Evolutionary conservation across 2,113 vertebrate species (phyloP), one percentile per base, ranked within the genome.

Genomic region (Amblyornis subalaris): DNA sequence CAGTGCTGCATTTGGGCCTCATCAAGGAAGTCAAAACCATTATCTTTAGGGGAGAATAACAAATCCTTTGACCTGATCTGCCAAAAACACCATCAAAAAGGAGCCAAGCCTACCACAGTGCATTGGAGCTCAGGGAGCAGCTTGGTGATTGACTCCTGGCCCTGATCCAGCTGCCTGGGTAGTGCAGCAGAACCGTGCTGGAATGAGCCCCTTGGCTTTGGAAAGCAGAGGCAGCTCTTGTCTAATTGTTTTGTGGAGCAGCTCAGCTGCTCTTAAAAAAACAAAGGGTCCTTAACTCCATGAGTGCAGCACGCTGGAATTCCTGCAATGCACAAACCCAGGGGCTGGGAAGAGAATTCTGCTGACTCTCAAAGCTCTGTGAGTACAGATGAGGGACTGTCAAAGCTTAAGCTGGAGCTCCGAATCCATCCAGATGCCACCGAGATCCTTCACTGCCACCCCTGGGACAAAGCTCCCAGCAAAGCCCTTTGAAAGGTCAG

Each of bases 71-170:
- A 84, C 61, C 65, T 58, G 38, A 18, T 45, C 66, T 94, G 94
- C 85, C 66, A 78, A 78, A 48, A 84, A 75, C 66, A 60, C 23
- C 50, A 60, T 55, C 25, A 60, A 4, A 54, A 87, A 78, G 79
- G 77, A 94, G 90, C 75, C 89, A 93, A 92, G 89, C 78, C 91
- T 96, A 70, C 92, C 90, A 79, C 89, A 85, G 94, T 14, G 65
- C 38, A 4, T 66, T 58, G 25, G 84, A 72, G 44, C 79, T 77
- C 36, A 7, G 83, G 85, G 90, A 94, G 76, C 1, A 29, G 47
- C 82, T 66, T 53, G 72, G 36, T 93, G 90, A 95, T 84, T 89
- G 94, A 93, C 67, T 86, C 12, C 2, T 89, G 91, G 91, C 69
- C 5, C 6, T 1, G 1, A 25, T 84, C 87, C 95, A 89, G 24